Evolutionary conservation across 2,888 invertebrate genomes (phyloP).

Genomic region (Drosophila vallismaia): DNA sequence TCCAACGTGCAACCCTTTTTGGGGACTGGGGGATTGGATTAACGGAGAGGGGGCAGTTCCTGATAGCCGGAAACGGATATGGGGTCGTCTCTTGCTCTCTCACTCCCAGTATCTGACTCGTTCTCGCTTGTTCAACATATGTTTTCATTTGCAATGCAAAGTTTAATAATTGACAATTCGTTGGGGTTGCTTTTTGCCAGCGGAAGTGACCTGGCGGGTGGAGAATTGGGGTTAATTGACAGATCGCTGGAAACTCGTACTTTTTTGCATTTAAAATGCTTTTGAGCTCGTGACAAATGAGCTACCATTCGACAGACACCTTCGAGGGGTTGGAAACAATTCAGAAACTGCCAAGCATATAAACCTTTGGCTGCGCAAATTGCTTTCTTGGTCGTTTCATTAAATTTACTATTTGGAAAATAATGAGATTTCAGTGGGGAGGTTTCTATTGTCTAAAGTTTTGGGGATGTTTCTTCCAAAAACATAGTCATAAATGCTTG

Average conservation of each 20-base stretch:
- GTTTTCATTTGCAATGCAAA: conserved; percentile 79
- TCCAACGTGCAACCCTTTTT: conserved; percentile 65
- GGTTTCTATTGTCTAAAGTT: conserved; percentile 1
- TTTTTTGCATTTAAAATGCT: conserved; percentile 50
- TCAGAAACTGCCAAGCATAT: conserved; percentile 6
- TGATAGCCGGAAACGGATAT: conserved; percentile 75
- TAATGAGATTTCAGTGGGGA: conserved; percentile 41
- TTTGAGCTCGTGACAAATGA: conserved; percentile 67
- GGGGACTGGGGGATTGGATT: conserved; percentile 6
- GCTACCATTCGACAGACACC: conserved; percentile 42
- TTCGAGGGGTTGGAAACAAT: conserved; percentile 17
- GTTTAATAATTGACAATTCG: conserved; percentile 76
- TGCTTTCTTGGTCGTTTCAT: conserved; percentile 20
- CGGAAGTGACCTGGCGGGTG: conserved; percentile 11
- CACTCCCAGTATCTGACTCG: conserved; percentile 3
- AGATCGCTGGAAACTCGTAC: conserved; percentile 55
- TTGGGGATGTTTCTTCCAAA: conserved; percentile 22
- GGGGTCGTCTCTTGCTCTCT: conserved; percentile 50
- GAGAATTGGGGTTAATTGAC: conserved; percentile 52
- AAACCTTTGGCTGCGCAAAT: conserved; percentile 7
- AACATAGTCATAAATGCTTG: conserved; percentile 8
- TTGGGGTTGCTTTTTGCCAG: conserved; percentile 50
- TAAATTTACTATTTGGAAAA: conserved; percentile 35
- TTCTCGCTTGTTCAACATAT: conserved; percentile 72
- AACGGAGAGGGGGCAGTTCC: conserved; percentile 32